A percentile compares a stretch with the other conserved stretches of the same genome.
Evolutionary conservation across 2,888 invertebrate genomes (phyloP).

Genomic region (Pycnomerus fuliginosus): DNA sequence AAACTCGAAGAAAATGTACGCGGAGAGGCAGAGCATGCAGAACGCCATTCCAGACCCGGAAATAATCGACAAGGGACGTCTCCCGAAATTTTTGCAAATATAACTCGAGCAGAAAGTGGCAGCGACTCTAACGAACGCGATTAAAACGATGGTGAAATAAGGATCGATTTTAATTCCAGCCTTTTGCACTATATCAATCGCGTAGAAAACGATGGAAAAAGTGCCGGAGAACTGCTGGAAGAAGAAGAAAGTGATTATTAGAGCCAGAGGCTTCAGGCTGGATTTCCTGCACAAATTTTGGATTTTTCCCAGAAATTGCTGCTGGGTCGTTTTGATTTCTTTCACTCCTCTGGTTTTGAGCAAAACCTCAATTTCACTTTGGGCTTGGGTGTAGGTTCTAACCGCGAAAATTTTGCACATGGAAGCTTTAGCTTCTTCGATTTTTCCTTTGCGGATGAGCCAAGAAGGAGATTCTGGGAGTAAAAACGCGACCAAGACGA

Average conservation of each 20-base stretch:
- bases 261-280: constrained; percentile 53
- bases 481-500: constrained; percentile 47
- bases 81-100: constrained; percentile 58
- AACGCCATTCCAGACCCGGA: constrained; percentile 61
- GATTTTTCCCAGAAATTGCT: constrained; percentile 37
- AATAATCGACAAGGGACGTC: constrained; percentile 58
- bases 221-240: constrained; percentile 62
- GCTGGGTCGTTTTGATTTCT: constrained; percentile 25
- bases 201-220: constrained; percentile 60
- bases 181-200: constrained; percentile 55
- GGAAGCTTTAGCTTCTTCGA: constrained; percentile 52
- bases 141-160: constrained; percentile 55
- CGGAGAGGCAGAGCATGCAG: constrained; percentile 55
- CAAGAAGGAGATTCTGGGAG: constrained; percentile 60
- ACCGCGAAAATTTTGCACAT: constrained; percentile 52
- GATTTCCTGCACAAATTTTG: constrained; percentile 46
- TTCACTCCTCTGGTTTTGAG: constrained; percentile 32
- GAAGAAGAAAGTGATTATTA: constrained; percentile 56
- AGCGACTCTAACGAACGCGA: constrained; percentile 54
- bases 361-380: constrained; percentile 42
- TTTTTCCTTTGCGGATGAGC: constrained; percentile 54
- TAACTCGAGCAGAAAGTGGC: constrained; percentile 53
- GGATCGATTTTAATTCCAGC: constrained; percentile 55
- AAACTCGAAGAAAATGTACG: constrained; percentile 47
- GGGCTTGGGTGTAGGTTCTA: constrained; percentile 31